Base-by-base conservation (phyloP, 2,888 invertebrate species). In the Archips crataeganus region DNA sequence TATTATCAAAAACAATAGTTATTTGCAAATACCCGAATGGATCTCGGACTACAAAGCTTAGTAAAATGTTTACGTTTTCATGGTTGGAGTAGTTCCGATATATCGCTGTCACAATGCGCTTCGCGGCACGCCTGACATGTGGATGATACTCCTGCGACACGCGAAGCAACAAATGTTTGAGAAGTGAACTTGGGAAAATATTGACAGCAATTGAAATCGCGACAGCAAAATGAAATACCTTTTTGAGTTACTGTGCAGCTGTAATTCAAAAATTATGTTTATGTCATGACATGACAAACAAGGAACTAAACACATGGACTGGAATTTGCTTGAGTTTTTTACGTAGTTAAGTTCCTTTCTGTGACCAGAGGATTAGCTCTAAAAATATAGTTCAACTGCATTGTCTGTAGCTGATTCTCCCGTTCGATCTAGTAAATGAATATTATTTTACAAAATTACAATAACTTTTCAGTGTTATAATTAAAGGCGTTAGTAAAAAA, bases 131-230 rank as follows among this genome's bases (percentile, higher is more conserved):
- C 59, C 34, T 73, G 68, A 63, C 63, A 73, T 60, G 63, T 23
- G 63, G 15, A 77, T 75, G 78, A 75, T 76, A 73, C 65, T 75
- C 68, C 34, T 34, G 60, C 54, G 70, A 74, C 77, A 79, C 76
- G 77, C 77, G 71, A 76, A 76, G 70, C 54, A 73, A 49, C 59
- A 51, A 73, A 70, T 62, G 54, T 57, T 54, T 47, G 32, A 34
- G 42, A 47, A 13, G 8, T 62, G 45, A 10, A 62, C 9, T 23
- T 1, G 1, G 57, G 57, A 57, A 11, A 32, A 57, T 57, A 57
- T 32, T 57, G 23, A 57, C 32, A 32, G 57, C 32, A 10, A 23
- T 57, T 57, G 5, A 39, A 6, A 39, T 4, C 5, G 39, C 5
- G 39, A 39, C 39, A 5, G 39, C 39, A 39, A 39, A 39, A 39